phyloP scores from a whole-genome alignment of 2,113 vertebrate genomes.

The Taurulus bubalis region DNA sequence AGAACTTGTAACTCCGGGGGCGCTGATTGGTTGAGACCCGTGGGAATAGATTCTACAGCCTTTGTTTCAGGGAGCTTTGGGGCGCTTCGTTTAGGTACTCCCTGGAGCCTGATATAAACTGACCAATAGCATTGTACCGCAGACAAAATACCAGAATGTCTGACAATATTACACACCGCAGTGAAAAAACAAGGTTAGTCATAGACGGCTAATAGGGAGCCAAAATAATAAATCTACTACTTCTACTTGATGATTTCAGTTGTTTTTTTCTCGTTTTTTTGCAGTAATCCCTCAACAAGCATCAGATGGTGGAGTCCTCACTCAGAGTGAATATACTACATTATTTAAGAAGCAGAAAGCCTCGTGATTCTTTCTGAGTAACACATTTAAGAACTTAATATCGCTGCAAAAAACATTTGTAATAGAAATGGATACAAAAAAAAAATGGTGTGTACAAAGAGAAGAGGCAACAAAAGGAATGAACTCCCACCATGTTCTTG shows the following conservation, averaged over 20 bases:
- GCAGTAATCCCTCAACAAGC: neutral
- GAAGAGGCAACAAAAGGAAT: neutral
- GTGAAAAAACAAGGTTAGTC: neutral
- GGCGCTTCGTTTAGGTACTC: neutral
- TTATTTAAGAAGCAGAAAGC: neutral
- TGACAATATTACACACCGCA: neutral
- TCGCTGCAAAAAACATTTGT: neutral
- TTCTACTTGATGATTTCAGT: neutral
- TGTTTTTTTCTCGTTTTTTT: neutral
- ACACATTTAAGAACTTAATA: neutral
- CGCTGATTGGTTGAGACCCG: constrained; percentile 9
- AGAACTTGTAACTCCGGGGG: constrained; percentile 15
- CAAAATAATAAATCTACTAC: neutral
- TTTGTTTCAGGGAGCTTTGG: neutral
- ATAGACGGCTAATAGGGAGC: neutral
- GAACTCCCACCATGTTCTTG: neutral
- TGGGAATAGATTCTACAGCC: neutral
- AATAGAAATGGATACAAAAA: neutral
- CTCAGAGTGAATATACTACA: neutral
- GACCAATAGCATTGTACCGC: neutral
- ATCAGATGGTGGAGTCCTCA: neutral
- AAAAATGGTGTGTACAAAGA: neutral
- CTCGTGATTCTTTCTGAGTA: neutral
- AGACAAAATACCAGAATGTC: neutral
- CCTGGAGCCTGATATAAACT: neutral